Percentiles rank a stretch among this genome's conserved stretches.
phyloP scores from a whole-genome alignment of 2,888 invertebrate species.

The Gymnosoma rotundatum region DNA sequence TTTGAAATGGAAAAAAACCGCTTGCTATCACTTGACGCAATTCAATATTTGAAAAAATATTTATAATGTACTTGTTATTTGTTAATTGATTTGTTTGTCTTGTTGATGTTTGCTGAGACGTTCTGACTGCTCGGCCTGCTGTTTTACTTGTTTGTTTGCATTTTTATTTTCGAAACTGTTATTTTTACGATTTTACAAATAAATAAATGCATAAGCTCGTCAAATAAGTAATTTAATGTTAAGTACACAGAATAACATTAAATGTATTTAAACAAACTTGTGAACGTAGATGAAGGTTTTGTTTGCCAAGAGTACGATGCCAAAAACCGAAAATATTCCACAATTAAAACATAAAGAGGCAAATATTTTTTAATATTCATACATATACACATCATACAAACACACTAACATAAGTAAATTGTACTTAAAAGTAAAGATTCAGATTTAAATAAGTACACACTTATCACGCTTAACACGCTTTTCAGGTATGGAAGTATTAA shows the following conservation, averaged over 20 bases:
- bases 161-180: conserved; percentile 13
- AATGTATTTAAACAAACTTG: neutral
- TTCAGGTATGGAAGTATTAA: too few relatives aligned
- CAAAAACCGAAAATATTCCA: conserved; percentile 36
- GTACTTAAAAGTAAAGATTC: too few relatives aligned
- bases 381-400: too few relatives aligned
- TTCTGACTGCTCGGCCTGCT: neutral
- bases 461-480: too few relatives aligned
- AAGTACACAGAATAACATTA: conserved; percentile 2
- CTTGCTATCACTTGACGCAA: conserved; percentile 56
- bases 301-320: conserved; percentile 2
- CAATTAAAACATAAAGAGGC: neutral
- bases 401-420: too few relatives aligned
- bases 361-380: neutral
- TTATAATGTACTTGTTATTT: conserved; percentile 54
- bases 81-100: conserved; percentile 9
- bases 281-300: too few relatives aligned
- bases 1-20: conserved; percentile 64
- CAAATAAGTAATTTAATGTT: conserved; percentile 23
- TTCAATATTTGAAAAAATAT: conserved; percentile 59
- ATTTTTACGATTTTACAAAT: conserved; percentile 27
- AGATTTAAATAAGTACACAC: too few relatives aligned
- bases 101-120: neutral
- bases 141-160: conserved; percentile 1
- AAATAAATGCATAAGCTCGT: conserved; percentile 13